phyloP scores from a whole-genome alignment of 2,113 vertebrate species.

The Hippocampus barbouri region DNA sequence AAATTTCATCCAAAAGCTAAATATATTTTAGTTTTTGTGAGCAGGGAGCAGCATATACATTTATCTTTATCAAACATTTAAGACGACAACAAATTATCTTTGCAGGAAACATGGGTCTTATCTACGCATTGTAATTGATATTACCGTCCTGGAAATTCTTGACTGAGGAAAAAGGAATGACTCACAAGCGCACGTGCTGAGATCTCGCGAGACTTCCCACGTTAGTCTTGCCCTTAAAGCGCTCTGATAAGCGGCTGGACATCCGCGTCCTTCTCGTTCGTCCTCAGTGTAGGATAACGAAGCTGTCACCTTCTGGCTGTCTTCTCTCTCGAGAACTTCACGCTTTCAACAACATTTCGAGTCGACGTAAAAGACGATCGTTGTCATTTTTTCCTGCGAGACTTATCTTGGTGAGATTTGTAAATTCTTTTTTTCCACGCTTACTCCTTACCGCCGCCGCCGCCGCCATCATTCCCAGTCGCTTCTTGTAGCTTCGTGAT shows the following conservation, averaged over 20 bases:
- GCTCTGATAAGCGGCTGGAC: constrained; percentile 39
- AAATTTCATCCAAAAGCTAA: no score
- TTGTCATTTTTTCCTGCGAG: neutral
- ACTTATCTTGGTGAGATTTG: constrained; percentile 30
- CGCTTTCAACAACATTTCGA: neutral
- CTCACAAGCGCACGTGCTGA: no score
- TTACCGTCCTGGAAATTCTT: neutral
- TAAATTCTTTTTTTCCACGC: neutral
- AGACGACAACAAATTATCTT: no score
- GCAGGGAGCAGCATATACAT: no score
- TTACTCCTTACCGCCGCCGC: neutral
- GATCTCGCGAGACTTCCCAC: constrained; percentile 61
- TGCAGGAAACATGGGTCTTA: neutral
- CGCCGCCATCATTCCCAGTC: constrained; percentile 3
- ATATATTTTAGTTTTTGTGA: no score
- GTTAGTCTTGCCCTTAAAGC: neutral
- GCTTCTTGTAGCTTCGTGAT: neutral
- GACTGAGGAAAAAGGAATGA: neutral
- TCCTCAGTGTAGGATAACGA: constrained; percentile 79
- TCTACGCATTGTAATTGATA: neutral
- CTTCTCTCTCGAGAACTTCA: neutral
- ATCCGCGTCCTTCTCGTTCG: constrained; percentile 67
- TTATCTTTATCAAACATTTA: no score
- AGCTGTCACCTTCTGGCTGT: accelerated
- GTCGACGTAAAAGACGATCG: neutral